A percentile compares a stretch with the other conserved stretches of the same genome.
These are phyloP conservation scores for Emydocephalus ijimae DNA, from an alignment of 2,113 vertebrate species.

Conservation along the genomic window DNA sequence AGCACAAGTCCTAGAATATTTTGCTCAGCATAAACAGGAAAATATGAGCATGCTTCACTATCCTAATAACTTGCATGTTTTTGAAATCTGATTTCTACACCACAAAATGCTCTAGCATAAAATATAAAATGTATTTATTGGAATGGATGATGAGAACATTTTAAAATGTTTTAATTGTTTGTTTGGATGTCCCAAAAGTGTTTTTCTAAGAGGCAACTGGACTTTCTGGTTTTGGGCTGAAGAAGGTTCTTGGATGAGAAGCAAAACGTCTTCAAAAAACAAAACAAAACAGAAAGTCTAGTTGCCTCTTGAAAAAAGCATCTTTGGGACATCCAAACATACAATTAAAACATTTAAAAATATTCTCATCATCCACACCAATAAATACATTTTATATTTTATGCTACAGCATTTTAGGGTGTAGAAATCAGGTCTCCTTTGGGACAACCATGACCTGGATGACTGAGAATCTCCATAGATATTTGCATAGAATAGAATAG, in stretches of 20 bases:
- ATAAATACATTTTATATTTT: neutral
- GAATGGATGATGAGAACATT: neutral
- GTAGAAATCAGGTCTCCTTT: neutral
- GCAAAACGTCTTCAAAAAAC: no score
- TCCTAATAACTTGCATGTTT: neutral
- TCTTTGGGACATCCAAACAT: no score
- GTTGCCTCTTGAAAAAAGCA: no score
- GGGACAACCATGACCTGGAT: no score
- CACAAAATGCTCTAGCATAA: neutral
- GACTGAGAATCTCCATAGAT: no score
- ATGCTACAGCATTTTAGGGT: neutral
- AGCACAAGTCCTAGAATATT: neutral
- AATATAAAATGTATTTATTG: neutral
- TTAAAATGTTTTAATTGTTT: neutral
- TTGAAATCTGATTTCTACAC: neutral
- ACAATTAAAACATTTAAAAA: neutral
- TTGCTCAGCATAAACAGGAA: neutral
- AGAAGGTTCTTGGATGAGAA: no score
- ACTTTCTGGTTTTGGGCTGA: no score
- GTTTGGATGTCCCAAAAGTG: neutral
- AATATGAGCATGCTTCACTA: neutral
- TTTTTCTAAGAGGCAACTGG: no score
- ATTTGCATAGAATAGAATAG: neutral
- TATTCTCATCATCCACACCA: neutral
- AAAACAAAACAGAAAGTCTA: no score